A percentile compares a stretch with the other conserved stretches of the same genome.
phyloP scores from a whole-genome alignment of 2,888 invertebrate genomes.

The Acronicta leporina region DNA sequence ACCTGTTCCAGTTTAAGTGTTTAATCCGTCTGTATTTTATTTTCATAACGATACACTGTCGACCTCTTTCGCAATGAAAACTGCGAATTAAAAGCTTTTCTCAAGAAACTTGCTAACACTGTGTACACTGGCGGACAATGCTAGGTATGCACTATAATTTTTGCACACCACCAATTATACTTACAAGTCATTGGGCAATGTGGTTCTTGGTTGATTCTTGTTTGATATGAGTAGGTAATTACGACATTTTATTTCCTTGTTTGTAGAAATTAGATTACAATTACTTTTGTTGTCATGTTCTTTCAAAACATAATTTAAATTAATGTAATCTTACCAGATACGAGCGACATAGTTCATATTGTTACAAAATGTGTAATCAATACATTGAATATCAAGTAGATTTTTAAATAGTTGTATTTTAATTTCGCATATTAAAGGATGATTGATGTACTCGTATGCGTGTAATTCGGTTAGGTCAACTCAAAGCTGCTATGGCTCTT shows the following conservation, averaged over 20 bases:
- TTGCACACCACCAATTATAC: constrained; percentile 47
- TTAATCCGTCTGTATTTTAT: constrained; percentile 11
- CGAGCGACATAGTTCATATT: neutral
- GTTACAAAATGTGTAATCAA: too few relatives aligned
- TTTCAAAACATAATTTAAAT: constrained; percentile 14
- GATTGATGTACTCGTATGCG: too few relatives aligned
- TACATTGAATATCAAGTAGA: too few relatives aligned
- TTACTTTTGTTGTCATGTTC: constrained; percentile 23
- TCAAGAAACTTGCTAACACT: constrained; percentile 48
- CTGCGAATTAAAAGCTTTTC: constrained; percentile 54
- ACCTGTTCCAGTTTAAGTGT: constrained; percentile 14
- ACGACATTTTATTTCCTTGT: constrained; percentile 41
- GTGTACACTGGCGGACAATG: constrained; percentile 54
- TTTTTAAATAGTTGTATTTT: too few relatives aligned
- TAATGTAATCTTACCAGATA: neutral
- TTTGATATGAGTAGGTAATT: constrained; percentile 40
- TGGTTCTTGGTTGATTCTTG: constrained; percentile 27
- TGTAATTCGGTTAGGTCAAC: too few relatives aligned
- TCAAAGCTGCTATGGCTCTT: too few relatives aligned
- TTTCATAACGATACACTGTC: constrained; percentile 26
- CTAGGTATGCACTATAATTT: constrained; percentile 51
- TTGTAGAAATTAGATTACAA: constrained; percentile 31
- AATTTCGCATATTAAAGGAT: too few relatives aligned
- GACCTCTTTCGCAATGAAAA: constrained; percentile 51
- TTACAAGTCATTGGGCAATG: constrained; percentile 47